Conservation (phyloP, 2,888 invertebrate species). For the Papilio demoleus region DNA sequence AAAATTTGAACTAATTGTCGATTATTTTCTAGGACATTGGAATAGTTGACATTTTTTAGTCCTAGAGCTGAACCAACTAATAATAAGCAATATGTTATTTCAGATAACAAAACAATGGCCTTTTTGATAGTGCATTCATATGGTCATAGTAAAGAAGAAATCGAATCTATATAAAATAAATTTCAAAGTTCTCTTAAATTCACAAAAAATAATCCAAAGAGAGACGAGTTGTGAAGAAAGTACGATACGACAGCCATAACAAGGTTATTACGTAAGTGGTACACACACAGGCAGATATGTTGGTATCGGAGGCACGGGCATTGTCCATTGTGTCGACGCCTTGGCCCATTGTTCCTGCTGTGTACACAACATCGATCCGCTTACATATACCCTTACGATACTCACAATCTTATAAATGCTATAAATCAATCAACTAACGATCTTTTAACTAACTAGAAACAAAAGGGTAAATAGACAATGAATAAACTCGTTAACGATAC, state of each 20-base stretch:
- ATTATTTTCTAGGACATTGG: too few relatives aligned
- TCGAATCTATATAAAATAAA: too few relatives aligned
- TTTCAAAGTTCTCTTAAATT: too few relatives aligned
- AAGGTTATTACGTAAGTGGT: slow-evolving; percentile 61
- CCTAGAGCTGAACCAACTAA: too few relatives aligned
- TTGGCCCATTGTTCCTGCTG: slow-evolving; percentile 73
- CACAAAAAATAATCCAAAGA: background rate
- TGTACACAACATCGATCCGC: slow-evolving; percentile 67
- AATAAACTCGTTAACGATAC: background rate
- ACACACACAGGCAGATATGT: slow-evolving; percentile 71
- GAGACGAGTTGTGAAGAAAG: slow-evolving; percentile 18
- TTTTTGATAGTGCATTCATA: too few relatives aligned
- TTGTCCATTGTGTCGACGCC: slow-evolving; percentile 81
- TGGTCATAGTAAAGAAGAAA: too few relatives aligned
- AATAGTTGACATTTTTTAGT: too few relatives aligned
- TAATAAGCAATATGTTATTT: too few relatives aligned
- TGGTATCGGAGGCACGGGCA: slow-evolving; percentile 71
- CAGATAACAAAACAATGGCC: too few relatives aligned
- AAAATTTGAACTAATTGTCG: too few relatives aligned
- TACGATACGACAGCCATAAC: slow-evolving; percentile 37
- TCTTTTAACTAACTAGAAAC: background rate
- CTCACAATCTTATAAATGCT: slow-evolving; percentile 43
- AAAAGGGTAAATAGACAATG: background rate
- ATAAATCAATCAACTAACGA: slow-evolving; percentile 17
- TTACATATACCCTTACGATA: slow-evolving; percentile 65